Evolutionary conservation across 2,797 vertebrate species (phyloP).

Genomic region (Phoxinus dragarum): DNA sequence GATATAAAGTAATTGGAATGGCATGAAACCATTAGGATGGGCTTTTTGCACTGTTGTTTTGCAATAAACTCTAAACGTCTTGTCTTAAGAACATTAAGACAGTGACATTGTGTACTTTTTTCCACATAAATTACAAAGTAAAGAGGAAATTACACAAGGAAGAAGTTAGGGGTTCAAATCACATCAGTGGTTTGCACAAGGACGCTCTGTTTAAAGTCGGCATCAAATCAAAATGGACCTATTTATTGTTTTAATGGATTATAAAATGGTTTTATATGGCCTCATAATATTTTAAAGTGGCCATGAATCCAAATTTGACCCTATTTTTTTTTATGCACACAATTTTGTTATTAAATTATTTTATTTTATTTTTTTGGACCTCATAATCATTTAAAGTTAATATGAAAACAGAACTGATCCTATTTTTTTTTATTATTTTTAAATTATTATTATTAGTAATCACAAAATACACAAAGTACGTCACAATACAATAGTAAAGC

Average conservation of each 20-base stretch:
- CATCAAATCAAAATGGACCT: background rate
- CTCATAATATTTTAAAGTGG: background rate
- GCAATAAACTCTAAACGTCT: background rate
- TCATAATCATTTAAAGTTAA: background rate
- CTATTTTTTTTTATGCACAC: background rate
- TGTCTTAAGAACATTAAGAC: background rate
- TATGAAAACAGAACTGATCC: background rate
- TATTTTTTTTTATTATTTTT: background rate
- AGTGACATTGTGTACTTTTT: conserved; percentile 7
- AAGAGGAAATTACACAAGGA: conserved; percentile 5
- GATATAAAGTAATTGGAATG: background rate
- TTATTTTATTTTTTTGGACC: background rate
- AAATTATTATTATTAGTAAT: background rate
- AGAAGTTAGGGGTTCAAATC: background rate
- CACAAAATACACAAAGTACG: background rate
- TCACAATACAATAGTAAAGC: background rate
- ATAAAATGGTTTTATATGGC: background rate
- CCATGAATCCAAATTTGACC: background rate
- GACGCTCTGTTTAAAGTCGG: background rate
- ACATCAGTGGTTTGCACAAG: background rate
- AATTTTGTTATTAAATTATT: background rate
- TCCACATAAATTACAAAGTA: conserved; percentile 6
- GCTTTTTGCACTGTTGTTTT: conserved; percentile 4
- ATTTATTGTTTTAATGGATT: background rate
- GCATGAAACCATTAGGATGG: background rate